Base-by-base conservation (phyloP, 2,113 vertebrate species). In the Mormoops blainvillei region DNA sequence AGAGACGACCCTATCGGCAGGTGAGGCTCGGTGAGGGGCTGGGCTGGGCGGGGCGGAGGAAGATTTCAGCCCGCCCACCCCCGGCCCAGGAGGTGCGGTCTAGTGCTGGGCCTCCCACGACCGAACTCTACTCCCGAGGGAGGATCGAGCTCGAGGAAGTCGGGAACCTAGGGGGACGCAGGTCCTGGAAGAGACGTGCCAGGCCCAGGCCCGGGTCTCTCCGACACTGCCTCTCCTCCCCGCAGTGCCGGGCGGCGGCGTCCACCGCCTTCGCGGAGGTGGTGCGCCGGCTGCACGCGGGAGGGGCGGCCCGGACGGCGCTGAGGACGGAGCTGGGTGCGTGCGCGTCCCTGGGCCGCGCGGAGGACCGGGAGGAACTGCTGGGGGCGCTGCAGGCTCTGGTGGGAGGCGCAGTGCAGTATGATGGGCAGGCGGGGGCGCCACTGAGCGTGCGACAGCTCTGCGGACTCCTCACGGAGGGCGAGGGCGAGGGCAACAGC, bases 361-460 rank as follows among this genome's bases (percentile, higher is more conserved):
- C 45, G 0, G 97, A 98, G 2, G 99, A 99, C 96, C 97, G 97
- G 92, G 92, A 89, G 0, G 98, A 99, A 91, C 92, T 99, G 38
- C 95, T 99, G 94, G 96, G 97, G 89, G 98, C 97, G 86, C 87
- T 99, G 95, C 99, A 99, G 0, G 99, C 98, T 38, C 96, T 99
- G 89, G 71, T 99, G 86, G 99, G 99, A 97, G 98, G 98, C 26
- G 92, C 98, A 0, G 99, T 99, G 92, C 99, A 99, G 97, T 99
- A 99, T 96, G 98, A 99, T 45, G 96, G 98, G 58, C 98, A 99
- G 87, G 88, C 24, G 0, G 97, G 97, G 36, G n/a, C 71, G 61
- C 97, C 97, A 3, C 92, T 98, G 15, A 97, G 97, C 13, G 98
- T 99, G 61, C 94, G 52, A 0, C 92, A 91, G 52, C 78, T 99